These are phyloP conservation scores for Synergus itoensis DNA, from an alignment of 2,888 invertebrate genomes.

Conservation along the genomic window DNA sequence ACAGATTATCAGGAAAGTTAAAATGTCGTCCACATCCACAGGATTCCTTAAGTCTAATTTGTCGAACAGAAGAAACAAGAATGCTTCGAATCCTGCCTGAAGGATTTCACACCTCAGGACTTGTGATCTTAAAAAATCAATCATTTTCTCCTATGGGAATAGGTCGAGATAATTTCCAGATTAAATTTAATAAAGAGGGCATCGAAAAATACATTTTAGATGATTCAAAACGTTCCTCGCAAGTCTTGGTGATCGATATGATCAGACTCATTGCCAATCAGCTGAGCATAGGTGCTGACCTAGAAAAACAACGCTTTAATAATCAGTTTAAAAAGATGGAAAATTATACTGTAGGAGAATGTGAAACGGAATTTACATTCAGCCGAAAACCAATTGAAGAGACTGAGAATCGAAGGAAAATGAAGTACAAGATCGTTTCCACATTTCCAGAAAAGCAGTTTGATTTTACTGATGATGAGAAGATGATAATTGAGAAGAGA, in stretches of 20 bases:
- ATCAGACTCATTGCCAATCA: constrained; percentile 61
- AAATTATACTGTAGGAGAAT: constrained; percentile 61
- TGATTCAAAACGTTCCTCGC: constrained; percentile 47
- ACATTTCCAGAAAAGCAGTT: constrained; percentile 54
- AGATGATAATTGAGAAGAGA: constrained; percentile 56
- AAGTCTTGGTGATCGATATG: constrained; percentile 57
- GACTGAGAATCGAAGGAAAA: constrained; percentile 14
- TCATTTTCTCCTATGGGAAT: constrained; percentile 50
- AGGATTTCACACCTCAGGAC: constrained; percentile 47
- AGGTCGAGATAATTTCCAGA: constrained; percentile 52
- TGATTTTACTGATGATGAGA: constrained; percentile 52
- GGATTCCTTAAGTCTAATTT: constrained; percentile 56
- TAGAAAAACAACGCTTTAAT: constrained; percentile 43
- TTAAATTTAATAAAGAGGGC: constrained; percentile 60
- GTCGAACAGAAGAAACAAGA: constrained; percentile 54
- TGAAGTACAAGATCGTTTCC: constrained; percentile 27
- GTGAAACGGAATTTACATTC: constrained; percentile 55
- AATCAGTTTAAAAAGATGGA: constrained; percentile 57
- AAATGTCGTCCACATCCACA: constrained; percentile 55
- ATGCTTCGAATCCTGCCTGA: constrained; percentile 53
- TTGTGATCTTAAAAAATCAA: constrained; percentile 47
- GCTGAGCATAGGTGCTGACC: constrained; percentile 58
- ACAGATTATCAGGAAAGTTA: constrained; percentile 55
- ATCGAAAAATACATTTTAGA: constrained; percentile 58
- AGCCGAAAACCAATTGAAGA: constrained; percentile 43